Conservation (phyloP, 2,888 invertebrate species). For the Cheiracanthium punctorium region DNA sequence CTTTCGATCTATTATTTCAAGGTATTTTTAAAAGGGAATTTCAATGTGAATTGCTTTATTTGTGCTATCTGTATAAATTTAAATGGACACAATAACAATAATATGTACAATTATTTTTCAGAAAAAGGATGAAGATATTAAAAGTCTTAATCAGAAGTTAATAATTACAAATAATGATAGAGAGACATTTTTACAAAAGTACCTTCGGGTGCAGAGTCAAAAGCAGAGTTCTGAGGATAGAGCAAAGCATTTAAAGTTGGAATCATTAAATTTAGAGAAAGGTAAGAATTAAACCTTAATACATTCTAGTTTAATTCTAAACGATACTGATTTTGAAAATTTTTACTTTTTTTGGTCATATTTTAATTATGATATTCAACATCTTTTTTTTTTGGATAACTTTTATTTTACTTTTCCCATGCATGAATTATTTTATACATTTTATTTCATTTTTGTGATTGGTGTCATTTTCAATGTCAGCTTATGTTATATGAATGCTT, state of each 20-base stretch:
- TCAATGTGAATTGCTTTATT: too few species aligned
- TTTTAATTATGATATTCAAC: too few species aligned
- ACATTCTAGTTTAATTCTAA: too few species aligned
- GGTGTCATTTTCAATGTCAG: background rate
- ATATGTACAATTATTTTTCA: too few species aligned
- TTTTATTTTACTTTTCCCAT: background rate
- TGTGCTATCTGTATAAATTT: too few species aligned
- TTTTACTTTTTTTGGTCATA: too few species aligned
- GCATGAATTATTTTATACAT: background rate
- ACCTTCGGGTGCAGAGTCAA: slow-evolving; percentile 32
- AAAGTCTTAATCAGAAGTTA: slow-evolving; percentile 41
- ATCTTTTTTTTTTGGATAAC: too few species aligned
- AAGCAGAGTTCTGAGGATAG: slow-evolving; percentile 33
- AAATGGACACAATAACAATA: too few species aligned
- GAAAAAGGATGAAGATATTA: slow-evolving; percentile 56
- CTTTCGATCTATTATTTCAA: too few species aligned
- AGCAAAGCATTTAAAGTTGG: slow-evolving; percentile 19
- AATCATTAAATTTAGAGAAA: slow-evolving; percentile 30
- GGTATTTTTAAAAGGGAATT: too few species aligned
- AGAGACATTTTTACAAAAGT: slow-evolving; percentile 39
- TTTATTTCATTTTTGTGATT: background rate
- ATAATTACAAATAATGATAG: slow-evolving; percentile 44
- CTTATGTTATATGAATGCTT: background rate
- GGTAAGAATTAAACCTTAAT: too few species aligned
- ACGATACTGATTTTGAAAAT: too few species aligned